A percentile compares a stretch with the other conserved stretches of the same genome.
Conservation (phyloP, 2,888 invertebrate species). For the Drosophila incognita region DNA sequence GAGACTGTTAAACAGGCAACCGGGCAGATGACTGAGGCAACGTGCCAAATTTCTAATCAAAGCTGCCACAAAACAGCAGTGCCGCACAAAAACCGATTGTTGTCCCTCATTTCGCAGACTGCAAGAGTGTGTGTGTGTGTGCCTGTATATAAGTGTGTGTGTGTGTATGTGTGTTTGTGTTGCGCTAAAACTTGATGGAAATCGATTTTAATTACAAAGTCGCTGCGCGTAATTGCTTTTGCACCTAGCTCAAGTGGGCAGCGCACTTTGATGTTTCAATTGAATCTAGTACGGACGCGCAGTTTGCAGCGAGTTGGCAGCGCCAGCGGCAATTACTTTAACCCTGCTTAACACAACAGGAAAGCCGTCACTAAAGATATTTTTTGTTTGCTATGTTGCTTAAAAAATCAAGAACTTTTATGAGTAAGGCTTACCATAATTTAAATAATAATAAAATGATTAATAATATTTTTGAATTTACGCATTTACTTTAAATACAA, state of each 20-base stretch:
- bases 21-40: slow-evolving; percentile 1
- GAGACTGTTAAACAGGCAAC: not conserved
- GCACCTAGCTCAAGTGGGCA: slow-evolving; percentile 72
- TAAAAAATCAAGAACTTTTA: not conserved
- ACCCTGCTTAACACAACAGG: slow-evolving; percentile 19
- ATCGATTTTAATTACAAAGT: slow-evolving; percentile 80
- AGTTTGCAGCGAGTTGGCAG: slow-evolving; percentile 44
- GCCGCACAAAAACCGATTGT: slow-evolving; percentile 66
- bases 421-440: not conserved
- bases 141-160: slow-evolving; percentile 6
- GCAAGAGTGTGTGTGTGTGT: slow-evolving; percentile 1
- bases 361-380: not conserved
- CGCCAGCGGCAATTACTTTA: slow-evolving; percentile 33
- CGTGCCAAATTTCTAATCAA: slow-evolving; percentile 74
- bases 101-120: slow-evolving; percentile 28
- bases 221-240: slow-evolving; percentile 78
- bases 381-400: no score
- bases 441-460: not conserved
- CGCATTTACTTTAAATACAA: not conserved
- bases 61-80: slow-evolving; percentile 67
- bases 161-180: not conserved
- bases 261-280: slow-evolving; percentile 63
- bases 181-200: slow-evolving; percentile 68
- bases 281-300: slow-evolving; percentile 29
- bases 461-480: not conserved